Base-by-base conservation (phyloP, 2,888 invertebrate genomes). In the Esperia sulphurella region DNA sequence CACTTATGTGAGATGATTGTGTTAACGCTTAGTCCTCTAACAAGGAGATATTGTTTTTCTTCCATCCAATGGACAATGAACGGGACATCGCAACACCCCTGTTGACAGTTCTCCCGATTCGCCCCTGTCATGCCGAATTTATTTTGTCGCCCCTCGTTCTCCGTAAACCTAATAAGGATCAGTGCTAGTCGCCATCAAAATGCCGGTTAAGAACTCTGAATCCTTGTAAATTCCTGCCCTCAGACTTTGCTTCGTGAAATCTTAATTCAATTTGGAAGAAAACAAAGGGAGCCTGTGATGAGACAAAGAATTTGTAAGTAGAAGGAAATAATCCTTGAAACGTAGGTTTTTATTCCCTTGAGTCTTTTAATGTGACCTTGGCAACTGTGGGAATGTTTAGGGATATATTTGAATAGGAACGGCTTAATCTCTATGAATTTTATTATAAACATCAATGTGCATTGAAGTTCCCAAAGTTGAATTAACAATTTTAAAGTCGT, bases 81-180 rank as follows among this genome's bases (percentile, higher is more conserved):
- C 70, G 63, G 68, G 54, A 59, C 61, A 61, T 53, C 51, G 50
- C 54, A 50, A 49, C 66, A 61, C 65, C 70, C 65, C 60, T 69
- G 68, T 71, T 67, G 73, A 70, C 75, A 67, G 58, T 63, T 63
- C 55, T 41, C 47, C 35, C 35, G 46, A 43, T 41, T 49, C 56
- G 40, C 68, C 74, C 68, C 64, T 66, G 76, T 73, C 70, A 68
- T 59, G 59, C 57, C 65, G 68, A 71, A 76, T 80, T 79, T 79
- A 78, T 78, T 76, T 72, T 71, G 57, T 58, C 53, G 56, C 70
- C 75, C 76, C 68, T 68, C 65, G 65, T 62, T 61, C 59, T 58
- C 56, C 58, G 63, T 65, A 75, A 79, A 82, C 79, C 72, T 75
- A 80, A 82, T 82, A 80, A 81, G 77, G 77, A 80, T 80, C 79